A percentile compares a stretch with the other conserved stretches of the same genome.
Evolutionary conservation across 2,113 vertebrate genomes (phyloP).

Genomic region (Motacilla tschutschensis): DNA sequence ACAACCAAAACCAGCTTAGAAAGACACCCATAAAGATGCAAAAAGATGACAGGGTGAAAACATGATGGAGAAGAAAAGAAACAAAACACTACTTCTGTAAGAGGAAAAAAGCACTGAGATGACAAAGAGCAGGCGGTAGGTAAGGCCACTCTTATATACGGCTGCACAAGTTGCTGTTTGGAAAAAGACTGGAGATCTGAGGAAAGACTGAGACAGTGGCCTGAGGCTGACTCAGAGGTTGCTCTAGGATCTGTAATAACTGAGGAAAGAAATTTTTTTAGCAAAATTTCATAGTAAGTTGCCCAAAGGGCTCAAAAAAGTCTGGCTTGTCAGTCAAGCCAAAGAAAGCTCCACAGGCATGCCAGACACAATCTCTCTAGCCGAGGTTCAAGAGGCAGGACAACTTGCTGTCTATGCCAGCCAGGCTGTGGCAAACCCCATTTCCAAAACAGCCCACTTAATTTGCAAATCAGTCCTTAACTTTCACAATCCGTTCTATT

Average conservation of each 20-base stretch:
- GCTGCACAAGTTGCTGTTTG: rapidly evolving
- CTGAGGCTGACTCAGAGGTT: not conserved
- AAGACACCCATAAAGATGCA: not conserved
- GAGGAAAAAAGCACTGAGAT: not conserved
- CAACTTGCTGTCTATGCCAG: not conserved
- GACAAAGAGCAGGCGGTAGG: rapidly evolving
- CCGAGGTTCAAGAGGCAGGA: not conserved
- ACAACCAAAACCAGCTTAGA: not conserved
- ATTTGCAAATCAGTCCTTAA: not conserved
- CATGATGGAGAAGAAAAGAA: not conserved
- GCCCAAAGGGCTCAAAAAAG: not conserved
- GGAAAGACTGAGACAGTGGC: not conserved
- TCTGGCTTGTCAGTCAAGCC: not conserved
- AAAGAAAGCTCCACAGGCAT: not conserved
- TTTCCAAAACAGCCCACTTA: not conserved
- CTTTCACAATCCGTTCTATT: not conserved
- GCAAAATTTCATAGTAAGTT: not conserved
- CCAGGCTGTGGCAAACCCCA: not conserved
- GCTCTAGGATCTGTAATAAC: not conserved
- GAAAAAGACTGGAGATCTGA: not conserved
- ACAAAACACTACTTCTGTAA: not conserved
- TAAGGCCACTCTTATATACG: not conserved
- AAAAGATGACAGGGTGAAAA: not conserved
- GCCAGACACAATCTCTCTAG: not conserved
- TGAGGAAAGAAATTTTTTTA: not conserved